These are phyloP conservation scores for Manduca sexta DNA, from an alignment of 1,140 invertebrate species.

Conservation along the genomic window DNA sequence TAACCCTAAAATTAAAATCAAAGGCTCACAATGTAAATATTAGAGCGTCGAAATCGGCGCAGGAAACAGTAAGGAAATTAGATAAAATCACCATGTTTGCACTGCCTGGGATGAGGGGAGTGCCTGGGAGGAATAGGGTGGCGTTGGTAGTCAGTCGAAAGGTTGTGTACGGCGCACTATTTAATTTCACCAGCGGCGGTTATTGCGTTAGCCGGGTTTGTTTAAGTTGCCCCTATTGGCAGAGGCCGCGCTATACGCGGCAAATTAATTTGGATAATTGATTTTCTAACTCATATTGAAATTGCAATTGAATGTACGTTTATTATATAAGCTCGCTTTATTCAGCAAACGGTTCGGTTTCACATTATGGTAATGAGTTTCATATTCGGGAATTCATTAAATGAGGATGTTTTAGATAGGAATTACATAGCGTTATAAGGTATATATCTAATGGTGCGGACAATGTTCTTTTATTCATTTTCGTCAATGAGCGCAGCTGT, in stretches of 20 bases:
- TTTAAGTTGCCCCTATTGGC: conserved; percentile 10
- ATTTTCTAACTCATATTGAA: no score
- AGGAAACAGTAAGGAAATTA: conserved; percentile 5
- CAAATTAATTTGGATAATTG: not conserved
- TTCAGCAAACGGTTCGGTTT: not conserved
- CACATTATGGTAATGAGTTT: no score
- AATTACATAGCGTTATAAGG: no score
- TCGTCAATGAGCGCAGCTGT: no score
- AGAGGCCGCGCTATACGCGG: not conserved
- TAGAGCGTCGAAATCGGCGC: no score
- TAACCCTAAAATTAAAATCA: no score
- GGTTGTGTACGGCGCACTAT: not conserved
- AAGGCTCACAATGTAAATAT: no score
- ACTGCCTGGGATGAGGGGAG: not conserved
- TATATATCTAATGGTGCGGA: no score
- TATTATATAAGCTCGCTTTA: not conserved
- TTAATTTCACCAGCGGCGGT: conserved; percentile 10
- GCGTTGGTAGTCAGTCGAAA: not conserved
- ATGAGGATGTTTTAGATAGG: no score
- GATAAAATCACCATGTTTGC: conserved; percentile 14
- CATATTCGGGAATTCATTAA: no score
- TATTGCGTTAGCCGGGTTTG: conserved; percentile 10
- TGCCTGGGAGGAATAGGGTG: not conserved
- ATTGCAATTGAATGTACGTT: no score
- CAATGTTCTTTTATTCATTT: no score